phyloP scores from a whole-genome alignment of 2,113 vertebrate species.

The Corythoichthys intestinalis region DNA sequence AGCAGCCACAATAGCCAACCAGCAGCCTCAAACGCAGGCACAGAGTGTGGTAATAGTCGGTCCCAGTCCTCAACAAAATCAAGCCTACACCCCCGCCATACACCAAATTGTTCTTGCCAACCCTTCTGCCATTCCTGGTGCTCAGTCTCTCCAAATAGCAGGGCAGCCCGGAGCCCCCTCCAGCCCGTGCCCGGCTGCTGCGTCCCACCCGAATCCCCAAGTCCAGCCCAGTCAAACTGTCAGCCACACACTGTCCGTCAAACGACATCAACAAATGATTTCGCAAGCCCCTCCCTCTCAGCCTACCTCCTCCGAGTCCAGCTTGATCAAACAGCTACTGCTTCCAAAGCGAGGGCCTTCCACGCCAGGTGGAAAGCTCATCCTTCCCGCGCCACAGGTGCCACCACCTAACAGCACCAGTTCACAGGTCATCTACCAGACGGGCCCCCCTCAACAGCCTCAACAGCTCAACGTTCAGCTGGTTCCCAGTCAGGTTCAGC shows the following conservation, averaged over 20 bases:
- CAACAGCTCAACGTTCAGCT: slow-evolving; percentile 94
- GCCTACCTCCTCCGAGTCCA: slow-evolving; percentile 90
- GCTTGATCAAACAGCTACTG: slow-evolving; percentile 97
- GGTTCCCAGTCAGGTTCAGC: slow-evolving; percentile 88
- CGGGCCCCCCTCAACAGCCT: slow-evolving; percentile 77
- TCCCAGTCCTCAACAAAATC: slow-evolving; percentile 85
- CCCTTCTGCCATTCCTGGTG: slow-evolving; percentile 79
- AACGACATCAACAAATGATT: slow-evolving; percentile 83
- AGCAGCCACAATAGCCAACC: slow-evolving; percentile 73
- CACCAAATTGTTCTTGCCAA: slow-evolving; percentile 97
- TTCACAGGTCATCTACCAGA: slow-evolving; percentile 94
- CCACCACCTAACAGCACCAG: slow-evolving; percentile 85
- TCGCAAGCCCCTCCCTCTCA: slow-evolving; percentile 73
- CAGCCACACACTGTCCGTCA: slow-evolving; percentile 87
- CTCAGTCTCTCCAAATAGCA: slow-evolving; percentile 86
- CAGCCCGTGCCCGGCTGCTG: slow-evolving; percentile 74
- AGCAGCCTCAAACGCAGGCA: slow-evolving; percentile 76
- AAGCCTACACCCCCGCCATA: slow-evolving; percentile 88
- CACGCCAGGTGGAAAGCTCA: slow-evolving; percentile 95
- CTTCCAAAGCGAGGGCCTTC: slow-evolving; percentile 97
- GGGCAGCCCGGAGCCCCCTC: slow-evolving; percentile 83
- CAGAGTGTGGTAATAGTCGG: slow-evolving; percentile 94
- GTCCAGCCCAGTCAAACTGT: slow-evolving; percentile 74
- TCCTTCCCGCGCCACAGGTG: slow-evolving; percentile 95
- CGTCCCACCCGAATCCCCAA: slow-evolving; percentile 77